These are phyloP conservation scores for Syngnathus typhle DNA, from an alignment of 2,113 vertebrate species.

Conservation along the genomic window DNA sequence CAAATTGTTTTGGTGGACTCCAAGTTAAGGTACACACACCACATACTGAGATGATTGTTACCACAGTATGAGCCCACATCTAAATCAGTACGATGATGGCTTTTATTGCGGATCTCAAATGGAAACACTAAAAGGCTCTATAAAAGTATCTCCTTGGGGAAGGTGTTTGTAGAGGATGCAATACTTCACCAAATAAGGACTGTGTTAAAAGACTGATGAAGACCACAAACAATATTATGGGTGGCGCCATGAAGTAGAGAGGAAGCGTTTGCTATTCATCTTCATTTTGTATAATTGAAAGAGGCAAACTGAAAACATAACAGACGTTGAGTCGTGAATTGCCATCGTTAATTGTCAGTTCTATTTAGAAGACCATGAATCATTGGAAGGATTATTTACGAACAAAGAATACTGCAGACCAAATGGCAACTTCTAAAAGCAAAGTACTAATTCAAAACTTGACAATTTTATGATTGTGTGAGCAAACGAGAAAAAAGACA, in stretches of 20 bases:
- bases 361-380: conserved; percentile 7
- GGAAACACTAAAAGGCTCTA: not conserved
- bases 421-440: not conserved
- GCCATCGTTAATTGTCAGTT: conserved; percentile 2
- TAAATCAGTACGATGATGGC: not conserved
- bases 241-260: not conserved
- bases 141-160: not conserved
- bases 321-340: not conserved
- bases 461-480: conserved; percentile 9
- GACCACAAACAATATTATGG: not conserved
- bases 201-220: not conserved
- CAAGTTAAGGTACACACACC: not conserved
- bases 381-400: not conserved
- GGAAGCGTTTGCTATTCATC: not conserved
- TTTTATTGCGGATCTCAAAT: not conserved
- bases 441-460: conserved; percentile 1
- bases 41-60: not conserved
- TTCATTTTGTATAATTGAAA: not conserved
- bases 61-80: not conserved
- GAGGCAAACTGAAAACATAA: conserved; percentile 3
- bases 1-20: too few species aligned
- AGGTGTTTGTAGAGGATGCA: not conserved
- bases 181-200: conserved; percentile 8
- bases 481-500: conserved; percentile 2
- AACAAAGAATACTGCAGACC: not conserved